Percentiles rank a stretch among this genome's conserved stretches.
These are phyloP conservation scores for Galeopterus variegatus DNA, from an alignment of 2,113 vertebrate genomes.

Conservation along the genomic window DNA sequence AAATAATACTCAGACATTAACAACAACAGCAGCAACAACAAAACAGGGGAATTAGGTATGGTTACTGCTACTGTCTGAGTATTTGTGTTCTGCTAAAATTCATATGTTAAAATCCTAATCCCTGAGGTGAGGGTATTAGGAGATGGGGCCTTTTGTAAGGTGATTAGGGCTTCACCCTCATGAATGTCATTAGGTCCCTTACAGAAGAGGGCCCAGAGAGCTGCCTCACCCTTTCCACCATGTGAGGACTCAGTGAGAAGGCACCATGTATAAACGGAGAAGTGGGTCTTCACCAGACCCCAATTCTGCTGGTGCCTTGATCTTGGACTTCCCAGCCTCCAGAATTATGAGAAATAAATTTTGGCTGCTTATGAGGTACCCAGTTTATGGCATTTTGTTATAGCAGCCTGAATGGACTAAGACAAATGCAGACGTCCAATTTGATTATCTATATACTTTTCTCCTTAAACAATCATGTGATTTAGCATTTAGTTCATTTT, in stretches of 20 bases:
- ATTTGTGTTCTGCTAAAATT: background rate
- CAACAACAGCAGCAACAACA: too few species aligned
- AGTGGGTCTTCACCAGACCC: background rate
- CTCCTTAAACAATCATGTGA: background rate
- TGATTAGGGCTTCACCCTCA: background rate
- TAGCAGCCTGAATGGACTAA: background rate
- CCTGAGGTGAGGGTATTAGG: background rate
- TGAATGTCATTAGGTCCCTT: background rate
- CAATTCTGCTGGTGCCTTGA: background rate
- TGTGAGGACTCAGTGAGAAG: background rate
- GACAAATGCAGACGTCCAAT: background rate
- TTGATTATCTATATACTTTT: background rate
- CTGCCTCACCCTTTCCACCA: too few species aligned
- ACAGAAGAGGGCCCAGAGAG: background rate
- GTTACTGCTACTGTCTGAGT: background rate
- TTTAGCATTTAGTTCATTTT: background rate
- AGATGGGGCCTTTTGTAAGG: background rate
- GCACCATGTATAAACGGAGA: background rate
- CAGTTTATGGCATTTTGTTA: background rate
- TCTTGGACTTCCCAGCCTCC: background rate
- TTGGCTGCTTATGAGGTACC: background rate
- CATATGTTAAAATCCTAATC: background rate
- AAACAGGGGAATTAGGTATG: background rate
- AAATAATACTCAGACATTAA: background rate
- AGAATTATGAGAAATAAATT: background rate